Evolutionary conservation across 2,888 invertebrate genomes (phyloP), one percentile per base, ranked within the genome.

Genomic region (Pseudococcus viburni): DNA sequence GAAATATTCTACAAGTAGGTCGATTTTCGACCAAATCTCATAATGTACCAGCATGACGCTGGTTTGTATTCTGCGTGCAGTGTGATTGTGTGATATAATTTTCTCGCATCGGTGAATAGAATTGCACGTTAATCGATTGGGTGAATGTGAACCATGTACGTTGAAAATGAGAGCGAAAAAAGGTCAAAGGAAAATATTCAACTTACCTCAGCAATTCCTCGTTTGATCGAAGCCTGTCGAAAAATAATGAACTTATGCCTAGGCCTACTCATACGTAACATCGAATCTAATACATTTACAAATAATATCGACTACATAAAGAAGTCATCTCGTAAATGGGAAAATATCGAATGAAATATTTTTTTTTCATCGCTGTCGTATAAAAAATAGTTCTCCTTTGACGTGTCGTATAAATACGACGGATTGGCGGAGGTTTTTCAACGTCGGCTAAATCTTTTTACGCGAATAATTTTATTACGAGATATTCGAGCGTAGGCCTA

Each of bases 381-480:
- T 64, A 64, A 64, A 64, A 64, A 64, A 64, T 64, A 7, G 64
- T 5, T 64, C 64, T 19, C 64, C 64, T 64, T 22, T 64, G 64
- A 64, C 64, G 22, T 22, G 22, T 64, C 64, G 22, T 64, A 64
- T 64, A 64, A 64, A 64, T 64, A 9, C 22, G 6, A 22, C 11
- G 15, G 39, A 33, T 33, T 33, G 73, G 73, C 73, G 26, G 6
- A 33, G 19, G 17, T 73, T 73, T 73, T 73, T 17, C 73, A 33
- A 73, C 73, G 17, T 33, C 26, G 73, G 73, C 33, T 33, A 73
- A 73, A 73, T 73, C 73, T 73, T 73, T 73, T 73, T 33, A 73
- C 33, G 73, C 73, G 73, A 73, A 73, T 73, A 73, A 73, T 73
- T 73, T 73, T 73, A 73, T 73, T 73, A 73, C 73, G 26, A 68